Base-by-base conservation (phyloP, 2,888 invertebrate species). In the Apeira syringaria region DNA sequence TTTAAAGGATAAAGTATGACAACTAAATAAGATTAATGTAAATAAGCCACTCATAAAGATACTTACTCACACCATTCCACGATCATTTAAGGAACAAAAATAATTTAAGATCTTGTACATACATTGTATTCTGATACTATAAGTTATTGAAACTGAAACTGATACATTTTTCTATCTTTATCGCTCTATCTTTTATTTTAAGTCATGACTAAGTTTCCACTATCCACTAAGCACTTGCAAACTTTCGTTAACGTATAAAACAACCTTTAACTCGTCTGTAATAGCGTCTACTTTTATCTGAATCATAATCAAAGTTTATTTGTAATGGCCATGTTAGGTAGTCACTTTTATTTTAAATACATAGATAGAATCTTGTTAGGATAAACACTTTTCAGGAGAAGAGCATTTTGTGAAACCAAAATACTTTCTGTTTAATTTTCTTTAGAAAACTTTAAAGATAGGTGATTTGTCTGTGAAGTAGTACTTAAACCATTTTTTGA, bases 221-320 rank as follows among this genome's bases (percentile, higher is more conserved):
- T 68, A 68, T 65, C 63, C 57, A 57, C 60, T 59, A 68, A 72
- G 64, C 69, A 64, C 59, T 64, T 59, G 57, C 68, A 59, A 70
- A 66, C 57, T 62, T 60, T 53, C 57, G 43, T 47, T 27, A 53
- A 45, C 64, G 55, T 59, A 57, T 54, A 56, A 51, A 56, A 46
- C 52, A 34, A 56, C 40, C 61, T 42, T 29, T 72, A 71, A 60
- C 39, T 31, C 56, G 37, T 54, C 10, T 28, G 1, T 22, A n/a
- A 48, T 46, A 61, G 50, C 46, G 28, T 5, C 31, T 44, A 51
- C 45, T 50, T 55, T 51, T 11, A 45, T 5, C 5, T 31, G 27
- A 46, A 38, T 15, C 20, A 7, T 9, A 5, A 6, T 9, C 18
- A 10, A 32, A 41, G 20, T 15, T 15, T n/a, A 30, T 38, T 49